These are phyloP conservation scores for Anaspis maculata DNA, from an alignment of 2,888 invertebrate genomes.

Conservation along the genomic window DNA sequence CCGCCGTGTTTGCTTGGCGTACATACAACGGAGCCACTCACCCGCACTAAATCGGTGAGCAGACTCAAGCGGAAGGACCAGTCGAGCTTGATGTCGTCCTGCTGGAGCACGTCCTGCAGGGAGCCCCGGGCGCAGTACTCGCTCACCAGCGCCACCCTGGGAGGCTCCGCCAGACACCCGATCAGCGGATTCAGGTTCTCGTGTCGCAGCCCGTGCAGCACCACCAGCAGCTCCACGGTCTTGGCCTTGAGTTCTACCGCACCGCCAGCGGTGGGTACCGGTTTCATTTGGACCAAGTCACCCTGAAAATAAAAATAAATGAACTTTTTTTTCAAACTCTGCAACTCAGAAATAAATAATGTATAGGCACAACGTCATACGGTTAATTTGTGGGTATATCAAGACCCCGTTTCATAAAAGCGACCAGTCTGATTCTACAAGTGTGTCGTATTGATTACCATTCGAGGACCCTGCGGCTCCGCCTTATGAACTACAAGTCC, in stretches of 20 bases:
- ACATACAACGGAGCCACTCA: too few relatives aligned
- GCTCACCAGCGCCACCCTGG: slow-evolving; percentile 72
- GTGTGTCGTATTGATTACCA: too few relatives aligned
- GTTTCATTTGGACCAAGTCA: slow-evolving; percentile 82
- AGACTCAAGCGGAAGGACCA: slow-evolving; percentile 93
- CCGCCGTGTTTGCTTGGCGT: too few relatives aligned
- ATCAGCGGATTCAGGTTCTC: slow-evolving; percentile 87
- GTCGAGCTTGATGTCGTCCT: slow-evolving; percentile 86
- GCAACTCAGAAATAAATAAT: background rate
- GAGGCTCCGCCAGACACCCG: slow-evolving; percentile 73
- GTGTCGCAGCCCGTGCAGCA: slow-evolving; percentile 77
- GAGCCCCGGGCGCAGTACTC: slow-evolving; percentile 86
- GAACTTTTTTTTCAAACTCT: background rate
- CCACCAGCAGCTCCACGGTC: slow-evolving; percentile 68
- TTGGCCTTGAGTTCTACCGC: slow-evolving; percentile 65
- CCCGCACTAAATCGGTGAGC: slow-evolving; percentile 83
- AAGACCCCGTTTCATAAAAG: too few relatives aligned
- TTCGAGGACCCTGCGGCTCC: too few relatives aligned
- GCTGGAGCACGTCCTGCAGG: slow-evolving; percentile 76
- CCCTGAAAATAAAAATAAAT: slow-evolving; percentile 53
- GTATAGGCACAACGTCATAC: too few relatives aligned
- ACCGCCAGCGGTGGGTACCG: slow-evolving; percentile 49
- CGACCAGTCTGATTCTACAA: too few relatives aligned
- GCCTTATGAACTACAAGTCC: too few relatives aligned
- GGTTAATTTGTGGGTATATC: too few relatives aligned